Percentiles rank a stretch among this genome's conserved stretches.
These are phyloP conservation scores for Plagiodera versicolora DNA, from an alignment of 2,888 invertebrate species.

Conservation along the genomic window DNA sequence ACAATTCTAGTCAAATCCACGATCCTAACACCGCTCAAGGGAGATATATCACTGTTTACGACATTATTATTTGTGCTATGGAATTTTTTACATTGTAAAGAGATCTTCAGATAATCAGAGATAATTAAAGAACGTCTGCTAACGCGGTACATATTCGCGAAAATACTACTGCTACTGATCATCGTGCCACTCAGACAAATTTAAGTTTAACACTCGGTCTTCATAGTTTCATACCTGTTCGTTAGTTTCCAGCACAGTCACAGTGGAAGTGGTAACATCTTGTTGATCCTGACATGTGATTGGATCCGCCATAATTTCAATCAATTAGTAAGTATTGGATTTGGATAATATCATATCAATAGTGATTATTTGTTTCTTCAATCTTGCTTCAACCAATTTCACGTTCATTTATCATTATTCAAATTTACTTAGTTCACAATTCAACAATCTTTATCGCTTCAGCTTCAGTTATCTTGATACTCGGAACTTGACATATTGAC, in stretches of 20 bases:
- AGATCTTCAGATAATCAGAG: slow-evolving; percentile 2
- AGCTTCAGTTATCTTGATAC: neutral
- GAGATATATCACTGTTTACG: slow-evolving; percentile 51
- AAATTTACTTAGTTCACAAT: neutral
- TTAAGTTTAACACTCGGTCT: neutral
- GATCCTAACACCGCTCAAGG: slow-evolving; percentile 71
- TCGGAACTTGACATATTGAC: neutral
- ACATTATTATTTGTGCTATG: slow-evolving; percentile 9
- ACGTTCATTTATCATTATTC: neutral
- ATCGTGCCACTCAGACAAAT: neutral
- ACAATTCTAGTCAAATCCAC: slow-evolving; percentile 84
- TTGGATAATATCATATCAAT: slow-evolving; percentile 16
- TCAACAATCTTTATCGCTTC: neutral
- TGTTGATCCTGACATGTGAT: slow-evolving; percentile 40
- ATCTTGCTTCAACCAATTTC: neutral
- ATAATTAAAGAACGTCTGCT: slow-evolving; percentile 12
- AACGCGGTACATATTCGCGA: slow-evolving; percentile 25
- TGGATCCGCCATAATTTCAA: slow-evolving; percentile 40
- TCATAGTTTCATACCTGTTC: slow-evolving; percentile 44
- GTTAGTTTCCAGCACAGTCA: slow-evolving; percentile 49
- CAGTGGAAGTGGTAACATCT: slow-evolving; percentile 44
- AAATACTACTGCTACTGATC: slow-evolving; percentile 2
- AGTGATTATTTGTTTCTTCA: neutral
- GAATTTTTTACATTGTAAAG: slow-evolving; percentile 23
- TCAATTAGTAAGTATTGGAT: slow-evolving; percentile 25